These are phyloP conservation scores for Neosilurus mollespiculum DNA, from an alignment of 2,797 vertebrate species.

Conservation along the genomic window DNA sequence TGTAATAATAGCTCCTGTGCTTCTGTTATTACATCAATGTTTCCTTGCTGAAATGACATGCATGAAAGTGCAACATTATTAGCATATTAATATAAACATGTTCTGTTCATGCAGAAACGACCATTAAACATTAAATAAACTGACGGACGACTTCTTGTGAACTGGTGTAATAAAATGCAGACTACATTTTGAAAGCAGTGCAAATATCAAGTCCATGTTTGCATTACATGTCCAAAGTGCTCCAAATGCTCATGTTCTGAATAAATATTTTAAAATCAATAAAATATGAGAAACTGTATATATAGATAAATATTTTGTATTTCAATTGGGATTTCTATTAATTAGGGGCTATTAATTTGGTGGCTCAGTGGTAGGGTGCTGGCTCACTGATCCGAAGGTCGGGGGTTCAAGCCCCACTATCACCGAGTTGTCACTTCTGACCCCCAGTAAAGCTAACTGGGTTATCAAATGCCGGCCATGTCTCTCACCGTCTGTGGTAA, in stretches of 20 bases:
- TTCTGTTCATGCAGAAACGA: neutral
- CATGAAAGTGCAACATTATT: neutral
- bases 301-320: neutral
- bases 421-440: too few relatives aligned
- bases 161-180: too few relatives aligned
- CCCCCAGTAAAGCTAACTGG: too few relatives aligned
- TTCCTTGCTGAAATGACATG: neutral
- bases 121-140: neutral
- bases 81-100: neutral
- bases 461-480: too few relatives aligned
- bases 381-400: too few relatives aligned
- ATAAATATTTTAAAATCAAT: neutral
- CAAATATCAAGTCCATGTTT: neutral
- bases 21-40: neutral
- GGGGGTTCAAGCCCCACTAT: too few relatives aligned
- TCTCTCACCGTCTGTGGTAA: too few relatives aligned
- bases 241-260: neutral
- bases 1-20: neutral
- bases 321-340: neutral
- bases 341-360: too few relatives aligned
- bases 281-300: neutral
- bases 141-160: neutral
- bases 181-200: neutral
- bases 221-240: neutral
- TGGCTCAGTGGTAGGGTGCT: too few relatives aligned